phyloP scores from a whole-genome alignment of 2,888 invertebrate species.

The Cheilosia scutellata region DNA sequence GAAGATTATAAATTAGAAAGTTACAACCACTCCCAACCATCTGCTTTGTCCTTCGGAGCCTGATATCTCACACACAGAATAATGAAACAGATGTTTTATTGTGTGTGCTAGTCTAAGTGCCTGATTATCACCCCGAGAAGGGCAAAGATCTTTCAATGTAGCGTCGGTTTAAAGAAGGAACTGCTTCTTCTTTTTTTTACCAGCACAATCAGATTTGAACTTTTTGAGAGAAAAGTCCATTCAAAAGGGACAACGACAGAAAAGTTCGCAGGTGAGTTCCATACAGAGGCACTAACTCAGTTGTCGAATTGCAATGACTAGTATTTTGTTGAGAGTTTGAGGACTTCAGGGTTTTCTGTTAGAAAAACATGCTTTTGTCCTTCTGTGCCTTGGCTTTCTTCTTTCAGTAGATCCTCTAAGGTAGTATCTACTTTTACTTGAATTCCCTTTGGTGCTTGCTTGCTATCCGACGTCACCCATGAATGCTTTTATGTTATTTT shows the following conservation, averaged over 20 bases:
- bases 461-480: constrained; percentile 15
- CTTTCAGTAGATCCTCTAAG: not conserved
- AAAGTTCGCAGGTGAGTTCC: constrained; percentile 24
- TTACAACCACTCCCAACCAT: constrained; percentile 16
- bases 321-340: constrained; percentile 2
- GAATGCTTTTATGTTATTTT: constrained; percentile 49
- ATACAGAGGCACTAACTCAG: not conserved
- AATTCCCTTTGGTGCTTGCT: constrained; percentile 11
- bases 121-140: constrained; percentile 21
- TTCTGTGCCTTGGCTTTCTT: not conserved
- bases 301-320: constrained; percentile 25
- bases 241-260: constrained; percentile 30
- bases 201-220: constrained; percentile 60
- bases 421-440: constrained; percentile 15
- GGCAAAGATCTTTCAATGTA: constrained; percentile 34
- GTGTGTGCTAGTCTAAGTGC: not conserved
- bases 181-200: not conserved
- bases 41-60: constrained; percentile 17
- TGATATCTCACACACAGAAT: constrained; percentile 15
- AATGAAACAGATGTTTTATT: constrained; percentile 61
- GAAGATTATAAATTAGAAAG: constrained; percentile 64
- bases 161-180: constrained; percentile 22
- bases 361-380: constrained; percentile 37
- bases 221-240: constrained; percentile 10
- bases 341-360: constrained; percentile 34